These are phyloP conservation scores for Daboia siamensis DNA, from an alignment of 2,113 vertebrate species.

Conservation along the genomic window DNA sequence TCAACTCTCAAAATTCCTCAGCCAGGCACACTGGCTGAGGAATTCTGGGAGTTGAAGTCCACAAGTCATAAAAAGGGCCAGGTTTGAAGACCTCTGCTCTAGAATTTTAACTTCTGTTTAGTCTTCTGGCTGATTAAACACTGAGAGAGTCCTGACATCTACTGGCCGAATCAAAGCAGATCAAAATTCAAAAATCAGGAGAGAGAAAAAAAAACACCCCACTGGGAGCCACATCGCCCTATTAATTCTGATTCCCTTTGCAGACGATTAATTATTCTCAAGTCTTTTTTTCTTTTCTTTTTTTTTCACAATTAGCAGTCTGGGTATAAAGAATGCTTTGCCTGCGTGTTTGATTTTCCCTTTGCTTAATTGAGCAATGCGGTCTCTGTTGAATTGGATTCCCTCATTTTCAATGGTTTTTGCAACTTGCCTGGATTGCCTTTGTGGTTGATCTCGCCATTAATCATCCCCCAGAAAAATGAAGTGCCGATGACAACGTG, in stretches of 20 bases:
- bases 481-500: background rate
- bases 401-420: background rate
- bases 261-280: background rate
- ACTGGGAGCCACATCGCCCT: background rate
- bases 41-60: too few relatives aligned
- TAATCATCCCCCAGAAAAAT: background rate
- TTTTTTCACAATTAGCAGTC: background rate
- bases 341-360: background rate
- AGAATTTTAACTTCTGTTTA: background rate
- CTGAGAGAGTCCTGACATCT: background rate
- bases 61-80: too few relatives aligned
- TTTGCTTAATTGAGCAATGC: background rate
- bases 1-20: too few relatives aligned
- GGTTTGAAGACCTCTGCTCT: too few relatives aligned
- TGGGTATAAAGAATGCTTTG: background rate
- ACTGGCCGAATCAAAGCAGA: background rate
- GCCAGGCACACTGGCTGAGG: too few relatives aligned
- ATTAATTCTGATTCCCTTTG: background rate
- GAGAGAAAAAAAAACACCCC: too few relatives aligned
- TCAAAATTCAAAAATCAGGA: background rate
- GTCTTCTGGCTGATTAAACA: background rate
- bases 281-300: too few relatives aligned
- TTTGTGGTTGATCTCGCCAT: too few relatives aligned
- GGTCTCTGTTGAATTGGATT: background rate
- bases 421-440: background rate